Base-by-base conservation (phyloP, 53 echinoderm and acorn worm species). In the Luidia sarsii region DNA sequence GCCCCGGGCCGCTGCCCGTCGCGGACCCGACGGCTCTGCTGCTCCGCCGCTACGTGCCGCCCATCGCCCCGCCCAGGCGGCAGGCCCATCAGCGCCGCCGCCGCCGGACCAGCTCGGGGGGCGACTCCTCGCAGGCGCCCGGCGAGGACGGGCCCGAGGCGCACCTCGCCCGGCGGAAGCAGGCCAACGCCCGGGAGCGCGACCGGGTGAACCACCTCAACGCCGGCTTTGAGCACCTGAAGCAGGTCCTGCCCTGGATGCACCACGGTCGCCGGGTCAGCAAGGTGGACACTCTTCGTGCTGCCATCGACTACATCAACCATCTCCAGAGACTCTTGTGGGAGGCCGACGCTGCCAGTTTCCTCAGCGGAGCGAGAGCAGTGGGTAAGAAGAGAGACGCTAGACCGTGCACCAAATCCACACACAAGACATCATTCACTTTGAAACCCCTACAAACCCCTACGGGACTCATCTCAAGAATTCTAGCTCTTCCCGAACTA, bases 241-340 rank as follows among this genome's bases (percentile, higher is more conserved):
- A 86, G 55, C 65, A 65, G 80, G 95, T 86, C 33, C 59, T 95
- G 24, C 95, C 95, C 10, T 95, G 90, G 90, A 48, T 86, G 46
- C 83, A 92, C 22, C 87, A 90, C 27, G 90, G 92, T n/a, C 73
- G 92, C 41, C 82, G 95, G 20, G 88, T 90, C 0, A 95, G 95
- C 37, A 95, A 95, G 54, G 95, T 95, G 16, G 95, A 95, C 52
- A 95, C 95, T 9, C 88, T 95, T 6, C 79, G 90, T 27, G 88
- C 91, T 50, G 95, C 95, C 8, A 95, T 95, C 35, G 75, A 88
- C 3, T 95, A 95, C 57, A 95, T 95, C 31, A 79, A 85, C 48
- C 86, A 86, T 80, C 77, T 95, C 23, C 90, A 92, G 48, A 51
- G 85, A 25, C 34, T 92, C 23, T 61, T 95, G 4, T 71, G 81